Conservation (phyloP, 2,888 invertebrate species). For the Drosophila robusta region DNA sequence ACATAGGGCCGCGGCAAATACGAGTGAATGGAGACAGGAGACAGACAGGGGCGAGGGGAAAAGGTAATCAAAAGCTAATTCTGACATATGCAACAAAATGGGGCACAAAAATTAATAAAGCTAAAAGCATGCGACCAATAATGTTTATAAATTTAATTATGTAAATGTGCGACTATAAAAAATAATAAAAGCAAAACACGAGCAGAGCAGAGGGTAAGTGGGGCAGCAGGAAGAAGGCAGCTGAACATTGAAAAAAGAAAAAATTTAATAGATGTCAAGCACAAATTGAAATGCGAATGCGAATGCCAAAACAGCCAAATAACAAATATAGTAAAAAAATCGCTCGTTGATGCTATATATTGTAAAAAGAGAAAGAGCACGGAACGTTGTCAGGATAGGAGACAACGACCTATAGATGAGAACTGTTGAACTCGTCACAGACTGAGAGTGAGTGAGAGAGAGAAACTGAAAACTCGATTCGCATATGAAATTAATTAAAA, state of each 20-base stretch:
- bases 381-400: neutral
- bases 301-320: conserved; percentile 38
- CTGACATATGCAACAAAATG: conserved; percentile 57
- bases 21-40: conserved; percentile 3
- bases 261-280: conserved; percentile 80
- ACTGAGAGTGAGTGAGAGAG: neutral
- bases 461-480: conserved; percentile 44
- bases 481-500: conserved; percentile 80
- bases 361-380: neutral
- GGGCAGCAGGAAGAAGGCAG: neutral
- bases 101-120: conserved; percentile 69
- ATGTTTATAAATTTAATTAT: conserved; percentile 80
- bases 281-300: conserved; percentile 66
- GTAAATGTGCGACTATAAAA: conserved; percentile 72
- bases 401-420: conserved; percentile 14
- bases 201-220: neutral
- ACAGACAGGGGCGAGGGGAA: neutral
- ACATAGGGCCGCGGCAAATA: conserved; percentile 38
- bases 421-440: conserved; percentile 15
- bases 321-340: conserved; percentile 39
- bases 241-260: conserved; percentile 28
- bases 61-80: conserved; percentile 10
- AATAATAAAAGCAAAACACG: conserved; percentile 19
- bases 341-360: conserved; percentile 21
- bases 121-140: conserved; percentile 76